phyloP scores from a whole-genome alignment of 2,113 vertebrate genomes.

The Myrmophylax atrothorax region DNA sequence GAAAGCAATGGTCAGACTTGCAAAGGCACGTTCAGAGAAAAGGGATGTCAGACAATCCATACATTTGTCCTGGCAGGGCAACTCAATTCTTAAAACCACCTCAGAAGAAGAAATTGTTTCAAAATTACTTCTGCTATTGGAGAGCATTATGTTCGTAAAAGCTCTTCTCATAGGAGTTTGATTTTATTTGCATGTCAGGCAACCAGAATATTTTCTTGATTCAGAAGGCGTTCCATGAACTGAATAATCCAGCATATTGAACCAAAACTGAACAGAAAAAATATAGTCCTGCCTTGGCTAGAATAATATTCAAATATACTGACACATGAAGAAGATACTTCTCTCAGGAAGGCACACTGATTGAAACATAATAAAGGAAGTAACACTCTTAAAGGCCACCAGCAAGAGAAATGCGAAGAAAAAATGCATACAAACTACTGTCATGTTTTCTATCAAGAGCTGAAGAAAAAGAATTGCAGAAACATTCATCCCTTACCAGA shows the following conservation, averaged over 20 bases:
- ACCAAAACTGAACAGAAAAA: neutral
- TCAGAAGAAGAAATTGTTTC: neutral
- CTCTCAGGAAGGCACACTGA: neutral
- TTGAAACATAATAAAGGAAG: neutral
- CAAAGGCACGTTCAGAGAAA: neutral
- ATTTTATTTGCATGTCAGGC: neutral
- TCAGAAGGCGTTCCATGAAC: neutral
- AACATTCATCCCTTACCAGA: neutral
- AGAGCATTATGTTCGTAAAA: neutral
- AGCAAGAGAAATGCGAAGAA: neutral
- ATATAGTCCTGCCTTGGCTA: neutral
- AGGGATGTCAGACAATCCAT: neutral
- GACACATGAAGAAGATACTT: neutral
- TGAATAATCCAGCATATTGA: neutral
- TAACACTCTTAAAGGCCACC: neutral
- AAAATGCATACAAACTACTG: neutral
- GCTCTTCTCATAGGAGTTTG: neutral
- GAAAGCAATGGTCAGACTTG: neutral
- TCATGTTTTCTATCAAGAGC: neutral
- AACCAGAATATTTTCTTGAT: neutral
- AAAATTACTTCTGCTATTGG: neutral
- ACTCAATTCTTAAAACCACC: neutral
- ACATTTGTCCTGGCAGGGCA: neutral
- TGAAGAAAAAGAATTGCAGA: neutral
- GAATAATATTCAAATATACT: neutral